phyloP scores from a whole-genome alignment of 1,140 invertebrate genomes.

The Palaemon carinicauda region DNA sequence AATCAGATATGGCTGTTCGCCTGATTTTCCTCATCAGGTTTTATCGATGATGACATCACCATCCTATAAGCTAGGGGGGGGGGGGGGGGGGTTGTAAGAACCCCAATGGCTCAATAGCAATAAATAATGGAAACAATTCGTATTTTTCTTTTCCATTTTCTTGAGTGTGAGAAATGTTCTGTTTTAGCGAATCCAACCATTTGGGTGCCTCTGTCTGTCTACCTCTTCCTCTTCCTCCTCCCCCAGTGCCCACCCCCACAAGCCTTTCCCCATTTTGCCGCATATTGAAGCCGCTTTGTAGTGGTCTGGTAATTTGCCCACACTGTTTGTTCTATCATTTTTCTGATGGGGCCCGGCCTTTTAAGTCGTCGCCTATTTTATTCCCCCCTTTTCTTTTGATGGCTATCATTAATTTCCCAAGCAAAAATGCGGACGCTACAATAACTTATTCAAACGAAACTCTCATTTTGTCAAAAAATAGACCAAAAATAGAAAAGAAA shows the following conservation, averaged over 20 bases:
- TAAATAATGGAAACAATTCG: neutral
- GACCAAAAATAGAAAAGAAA: neutral
- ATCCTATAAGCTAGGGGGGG: neutral
- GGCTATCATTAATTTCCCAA: slow-evolving; percentile 44
- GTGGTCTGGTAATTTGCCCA: slow-evolving; percentile 41
- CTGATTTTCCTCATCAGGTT: no score
- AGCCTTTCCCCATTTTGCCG: neutral
- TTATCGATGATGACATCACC: no score
- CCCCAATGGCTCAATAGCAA: neutral
- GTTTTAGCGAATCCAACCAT: no score
- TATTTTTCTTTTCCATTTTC: no score
- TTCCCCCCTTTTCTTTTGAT: slow-evolving; percentile 43
- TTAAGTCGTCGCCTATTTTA: slow-evolving; percentile 23
- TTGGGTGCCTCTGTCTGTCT: neutral
- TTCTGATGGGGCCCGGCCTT: slow-evolving; percentile 28
- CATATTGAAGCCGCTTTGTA: slow-evolving; percentile 20
- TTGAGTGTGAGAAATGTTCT: no score
- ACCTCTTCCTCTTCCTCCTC: neutral
- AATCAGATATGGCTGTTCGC: no score
- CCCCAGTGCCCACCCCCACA: neutral
- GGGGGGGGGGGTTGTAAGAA: neutral
- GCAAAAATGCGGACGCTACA: slow-evolving; percentile 29
- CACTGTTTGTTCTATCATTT: slow-evolving; percentile 48
- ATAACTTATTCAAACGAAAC: slow-evolving; percentile 44
- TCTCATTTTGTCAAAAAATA: neutral